Evolutionary conservation across 2,888 invertebrate species (phyloP).

Genomic region (Plagodis dolabraria): DNA sequence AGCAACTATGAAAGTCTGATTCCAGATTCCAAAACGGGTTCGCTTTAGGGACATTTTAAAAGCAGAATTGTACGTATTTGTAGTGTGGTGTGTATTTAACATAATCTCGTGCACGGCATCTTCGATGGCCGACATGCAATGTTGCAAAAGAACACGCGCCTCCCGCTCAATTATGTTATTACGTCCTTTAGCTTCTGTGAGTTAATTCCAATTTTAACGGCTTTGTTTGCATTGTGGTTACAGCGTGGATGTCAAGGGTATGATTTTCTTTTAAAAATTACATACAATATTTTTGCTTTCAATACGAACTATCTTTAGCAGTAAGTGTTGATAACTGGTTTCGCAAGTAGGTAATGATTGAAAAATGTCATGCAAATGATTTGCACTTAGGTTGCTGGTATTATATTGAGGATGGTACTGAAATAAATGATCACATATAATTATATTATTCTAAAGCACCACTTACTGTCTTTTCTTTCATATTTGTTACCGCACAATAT

Average conservation of each 20-base stretch:
- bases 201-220: constrained; percentile 51
- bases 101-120: constrained; percentile 27
- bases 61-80: constrained; percentile 20
- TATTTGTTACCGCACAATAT: constrained; percentile 21
- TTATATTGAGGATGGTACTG: constrained; percentile 10
- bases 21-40: constrained; percentile 13
- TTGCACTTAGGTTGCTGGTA: constrained; percentile 40
- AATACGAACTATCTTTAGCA: constrained; percentile 23
- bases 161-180: constrained; percentile 58
- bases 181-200: constrained; percentile 43
- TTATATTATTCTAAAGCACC: constrained; percentile 29
- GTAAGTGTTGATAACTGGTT: constrained; percentile 21
- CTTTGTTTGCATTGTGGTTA: constrained; percentile 56
- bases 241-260: constrained; percentile 40
- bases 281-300: constrained; percentile 38
- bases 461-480: constrained; percentile 41
- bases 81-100: constrained; percentile 26
- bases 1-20: constrained; percentile 22
- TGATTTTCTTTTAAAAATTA: constrained; percentile 43
- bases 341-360: constrained; percentile 4
- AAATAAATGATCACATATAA: too few species aligned
- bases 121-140: constrained; percentile 28
- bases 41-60: constrained; percentile 16
- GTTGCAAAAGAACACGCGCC: constrained; percentile 51
- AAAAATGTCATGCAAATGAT: constrained; percentile 18